Evolutionary conservation across 2,797 vertebrate genomes (phyloP).

Genomic region (Acanthopagrus latus): DNA sequence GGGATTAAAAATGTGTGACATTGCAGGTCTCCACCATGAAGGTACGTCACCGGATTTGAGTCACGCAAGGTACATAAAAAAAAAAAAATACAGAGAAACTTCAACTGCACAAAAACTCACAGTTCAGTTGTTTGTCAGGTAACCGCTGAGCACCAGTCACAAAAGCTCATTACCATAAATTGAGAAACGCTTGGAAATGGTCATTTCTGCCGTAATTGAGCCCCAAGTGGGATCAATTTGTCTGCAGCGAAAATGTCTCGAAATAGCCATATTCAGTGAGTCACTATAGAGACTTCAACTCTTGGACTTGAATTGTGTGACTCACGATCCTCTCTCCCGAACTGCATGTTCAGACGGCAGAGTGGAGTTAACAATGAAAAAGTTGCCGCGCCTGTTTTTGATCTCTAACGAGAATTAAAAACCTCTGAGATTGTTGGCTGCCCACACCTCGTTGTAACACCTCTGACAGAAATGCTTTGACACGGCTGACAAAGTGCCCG

Average conservation of each 20-base stretch:
- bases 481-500: slow-evolving; percentile 57
- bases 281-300: not conserved
- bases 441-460: slow-evolving; percentile 59
- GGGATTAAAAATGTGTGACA: not conserved
- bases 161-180: too few species aligned
- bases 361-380: not conserved
- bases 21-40: not conserved
- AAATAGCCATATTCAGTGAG: slow-evolving; percentile 8
- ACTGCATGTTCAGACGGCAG: not conserved
- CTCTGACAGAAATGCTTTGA: slow-evolving; percentile 45
- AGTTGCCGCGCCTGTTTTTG: slow-evolving; percentile 34
- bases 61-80: too few species aligned
- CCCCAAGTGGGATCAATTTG: not conserved
- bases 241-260: not conserved
- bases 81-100: not conserved
- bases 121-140: too few species aligned
- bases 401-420: slow-evolving; percentile 54
- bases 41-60: too few species aligned
- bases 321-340: slow-evolving; percentile 1
- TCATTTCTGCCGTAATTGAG: not conserved
- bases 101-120: not conserved
- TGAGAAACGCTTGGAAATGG: not conserved
- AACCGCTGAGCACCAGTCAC: too few species aligned
- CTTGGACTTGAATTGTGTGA: not conserved
- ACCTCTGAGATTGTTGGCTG: slow-evolving; percentile 49